phyloP scores from a whole-genome alignment of 2,797 vertebrate species.

The Periophthalmus magnuspinnatus region DNA sequence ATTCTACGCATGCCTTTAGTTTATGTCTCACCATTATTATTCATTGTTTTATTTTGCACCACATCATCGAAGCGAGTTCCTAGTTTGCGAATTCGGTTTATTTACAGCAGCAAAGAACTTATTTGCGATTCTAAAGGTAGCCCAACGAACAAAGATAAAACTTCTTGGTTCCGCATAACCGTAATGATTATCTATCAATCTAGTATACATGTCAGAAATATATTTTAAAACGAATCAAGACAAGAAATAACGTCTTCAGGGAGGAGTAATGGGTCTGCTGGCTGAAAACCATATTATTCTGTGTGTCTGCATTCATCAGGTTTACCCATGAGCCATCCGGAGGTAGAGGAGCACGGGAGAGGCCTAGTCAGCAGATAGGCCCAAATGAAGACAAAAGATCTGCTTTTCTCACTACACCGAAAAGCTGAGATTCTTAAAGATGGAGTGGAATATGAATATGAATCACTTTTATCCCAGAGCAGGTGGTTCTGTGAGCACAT shows the following conservation, averaged over 20 bases:
- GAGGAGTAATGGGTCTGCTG: background rate
- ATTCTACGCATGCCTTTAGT: no score
- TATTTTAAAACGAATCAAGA: background rate
- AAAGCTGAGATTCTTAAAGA: slow-evolving; percentile 40
- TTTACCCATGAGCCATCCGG: slow-evolving; percentile 18
- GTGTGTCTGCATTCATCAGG: slow-evolving; percentile 24
- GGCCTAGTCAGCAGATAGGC: background rate
- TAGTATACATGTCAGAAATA: background rate
- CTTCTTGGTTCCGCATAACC: background rate
- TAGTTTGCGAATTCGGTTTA: no score
- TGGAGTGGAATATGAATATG: slow-evolving; percentile 22
- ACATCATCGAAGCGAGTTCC: no score
- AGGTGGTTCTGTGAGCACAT: background rate
- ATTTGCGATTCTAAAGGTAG: background rate
- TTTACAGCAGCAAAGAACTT: no score
- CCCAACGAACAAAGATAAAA: no score
- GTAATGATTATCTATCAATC: background rate
- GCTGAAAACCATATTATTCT: slow-evolving; percentile 24
- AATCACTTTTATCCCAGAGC: slow-evolving; percentile 17
- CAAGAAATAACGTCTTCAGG: background rate
- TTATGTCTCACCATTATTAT: no score
- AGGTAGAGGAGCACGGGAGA: slow-evolving; percentile 1
- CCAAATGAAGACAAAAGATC: slow-evolving; percentile 38
- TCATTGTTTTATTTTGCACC: no score
- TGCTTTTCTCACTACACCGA: slow-evolving; percentile 20